These are phyloP conservation scores for Urocynchramus pylzowi DNA, from an alignment of 2,113 vertebrate genomes.

Conservation along the genomic window DNA sequence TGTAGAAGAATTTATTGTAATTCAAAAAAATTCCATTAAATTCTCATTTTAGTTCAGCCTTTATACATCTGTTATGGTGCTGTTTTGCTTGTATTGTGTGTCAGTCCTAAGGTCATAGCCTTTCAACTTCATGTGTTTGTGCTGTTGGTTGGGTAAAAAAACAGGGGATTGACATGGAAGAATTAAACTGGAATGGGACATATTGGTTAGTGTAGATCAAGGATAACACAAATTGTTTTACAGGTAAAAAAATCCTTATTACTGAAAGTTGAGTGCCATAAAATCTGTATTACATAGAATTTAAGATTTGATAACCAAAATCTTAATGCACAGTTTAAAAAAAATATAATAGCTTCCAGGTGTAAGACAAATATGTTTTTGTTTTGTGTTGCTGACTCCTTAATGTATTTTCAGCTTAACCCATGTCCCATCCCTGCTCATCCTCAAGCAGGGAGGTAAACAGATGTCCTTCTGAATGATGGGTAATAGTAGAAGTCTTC, in stretches of 20 bases:
- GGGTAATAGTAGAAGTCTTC: not conserved
- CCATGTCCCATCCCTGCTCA: not conserved
- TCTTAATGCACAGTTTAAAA: not conserved
- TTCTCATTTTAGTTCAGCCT: not conserved
- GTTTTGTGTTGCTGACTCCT: not conserved
- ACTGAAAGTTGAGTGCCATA: not conserved
- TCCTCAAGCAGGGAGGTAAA: not conserved
- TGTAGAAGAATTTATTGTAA: not conserved
- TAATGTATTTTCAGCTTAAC: not conserved
- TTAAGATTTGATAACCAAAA: not conserved
- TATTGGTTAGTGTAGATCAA: not conserved
- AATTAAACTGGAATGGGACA: not conserved
- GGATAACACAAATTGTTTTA: not conserved
- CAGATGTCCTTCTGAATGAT: not conserved
- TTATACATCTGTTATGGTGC: not conserved
- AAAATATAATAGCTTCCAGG: not conserved
- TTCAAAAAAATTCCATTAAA: not conserved
- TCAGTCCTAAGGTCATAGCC: not conserved
- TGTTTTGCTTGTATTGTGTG: not conserved
- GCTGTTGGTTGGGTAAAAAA: not conserved
- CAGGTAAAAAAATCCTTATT: not conserved
- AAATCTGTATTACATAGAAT: not conserved
- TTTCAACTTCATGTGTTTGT: not conserved
- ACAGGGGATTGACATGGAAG: not conserved
- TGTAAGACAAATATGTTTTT: not conserved